Base-by-base conservation (phyloP, 1,140 invertebrate genomes). In the Meteorus sp. region DNA sequence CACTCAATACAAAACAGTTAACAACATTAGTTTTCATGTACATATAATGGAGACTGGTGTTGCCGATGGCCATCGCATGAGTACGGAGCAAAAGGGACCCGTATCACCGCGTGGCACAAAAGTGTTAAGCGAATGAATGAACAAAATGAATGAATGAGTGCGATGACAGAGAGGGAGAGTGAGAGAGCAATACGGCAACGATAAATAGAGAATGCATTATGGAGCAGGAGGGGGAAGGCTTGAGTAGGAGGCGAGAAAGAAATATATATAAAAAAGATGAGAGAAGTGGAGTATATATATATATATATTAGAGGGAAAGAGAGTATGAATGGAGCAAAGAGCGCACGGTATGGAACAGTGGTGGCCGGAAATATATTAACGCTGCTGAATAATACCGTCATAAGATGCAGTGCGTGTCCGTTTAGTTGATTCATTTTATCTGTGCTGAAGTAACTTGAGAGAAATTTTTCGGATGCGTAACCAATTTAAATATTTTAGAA, bases 111-210 rank as follows among this genome's bases (percentile, higher is more conserved):
- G 61, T 56, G 58, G 65, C 68, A 77, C 73, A 76, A 76, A 77
- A 76, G 75, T 76, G 73, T 77, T 76, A 74, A 77, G 75, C 70
- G 72, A 73, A 75, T 72, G 72, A 75, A 74, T 72, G 71, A 73
- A n/a, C n/a, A n/a, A n/a, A n/a, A 73, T 58, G 66, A 69, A 56
- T 41, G 60, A 61, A 71, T 71, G 64, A 65, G 68, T 23, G 44
- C 37, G 63, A 60, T 59, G 54, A 66, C 58, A 51, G 57, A 15
- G 27, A 31, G 22, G 22, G 41, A 31, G 52, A 63, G 59, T 59
- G 62, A 66, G 50, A 58, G 44, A 58, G 3, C 3, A n/a, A 8
- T 39, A 3, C 8, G 8, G 13, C 13, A n/a, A n/a, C n/a, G n/a
- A n/a, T n/a, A n/a, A n/a, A n/a, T n/a, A n/a, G n/a, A n/a, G n/a